Evolutionary conservation across 2,888 invertebrate genomes (phyloP), one percentile per base, ranked within the genome.

Genomic region (Chrysolina americana): DNA sequence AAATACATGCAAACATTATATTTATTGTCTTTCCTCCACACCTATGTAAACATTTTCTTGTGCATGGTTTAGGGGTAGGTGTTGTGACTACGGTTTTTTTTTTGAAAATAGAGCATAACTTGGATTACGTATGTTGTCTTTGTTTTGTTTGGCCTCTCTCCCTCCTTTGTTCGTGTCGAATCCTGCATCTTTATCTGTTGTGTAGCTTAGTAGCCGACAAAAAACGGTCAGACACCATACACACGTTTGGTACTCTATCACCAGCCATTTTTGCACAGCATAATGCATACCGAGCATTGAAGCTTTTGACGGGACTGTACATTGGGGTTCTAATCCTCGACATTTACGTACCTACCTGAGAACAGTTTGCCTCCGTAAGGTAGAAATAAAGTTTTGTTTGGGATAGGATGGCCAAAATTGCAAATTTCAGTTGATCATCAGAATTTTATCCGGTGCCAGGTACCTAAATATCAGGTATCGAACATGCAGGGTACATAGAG

Each of bases 61-160:
- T 68, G 68, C 68, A 68, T 68, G 68, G 41, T 56, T 56, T 65
- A 68, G 68, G 68, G 53, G 66, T 66, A 66, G 66, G 50, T 50
- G 50, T 44, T 36, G 28, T 65, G 59, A 28, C 19, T 48, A 53
- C 19, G 53, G 36, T 21, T 41, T n/a, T n/a, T n/a, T n/a, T 28
- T 65, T 64, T 41, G 15, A 41, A 17, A 41, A 15, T 36, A 59
- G 50, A 13, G n/a, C 19, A 19, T 28, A 53, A 21, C 53, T 10
- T 21, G 9, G 21, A 19, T 53, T 21, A 13, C 6, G 5, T 59
- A 28, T 59, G n/a, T 36, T 59, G 36, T 36, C 36, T 28, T 59
- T 59, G 23, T 23, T 13, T 59, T 59, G 59, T 59, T 8, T 59
- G 23, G 36, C 59, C 59, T 59, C 59, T 28, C 36, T 36, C 23